Evolutionary conservation across 2,113 vertebrate genomes (phyloP).

Genomic region (Piprites chloris): DNA sequence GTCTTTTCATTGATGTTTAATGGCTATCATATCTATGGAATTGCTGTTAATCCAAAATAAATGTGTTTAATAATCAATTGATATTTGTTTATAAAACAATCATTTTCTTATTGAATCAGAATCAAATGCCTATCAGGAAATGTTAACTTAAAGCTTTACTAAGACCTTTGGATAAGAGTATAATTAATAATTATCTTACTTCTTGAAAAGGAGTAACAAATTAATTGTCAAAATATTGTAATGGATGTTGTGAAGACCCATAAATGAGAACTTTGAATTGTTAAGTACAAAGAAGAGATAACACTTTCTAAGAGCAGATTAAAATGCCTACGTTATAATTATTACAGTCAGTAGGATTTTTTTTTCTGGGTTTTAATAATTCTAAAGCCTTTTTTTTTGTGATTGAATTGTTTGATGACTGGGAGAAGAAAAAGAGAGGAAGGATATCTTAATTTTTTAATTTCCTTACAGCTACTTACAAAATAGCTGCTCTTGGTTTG

Average conservation of each 20-base stretch:
- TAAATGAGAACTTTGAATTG: conserved; percentile 16
- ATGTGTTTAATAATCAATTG: conserved; percentile 78
- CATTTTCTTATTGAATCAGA: conserved; percentile 71
- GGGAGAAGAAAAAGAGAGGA: not conserved
- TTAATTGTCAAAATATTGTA: conserved; percentile 52
- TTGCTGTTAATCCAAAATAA: conserved; percentile 73
- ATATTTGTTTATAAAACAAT: conserved; percentile 66
- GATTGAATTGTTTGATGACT: not conserved
- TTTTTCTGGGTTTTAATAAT: conserved; percentile 6
- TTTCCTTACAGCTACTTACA: not conserved
- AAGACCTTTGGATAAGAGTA: not conserved
- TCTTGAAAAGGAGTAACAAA: conserved; percentile 32
- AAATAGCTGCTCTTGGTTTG: not conserved
- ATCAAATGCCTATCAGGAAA: conserved; percentile 43
- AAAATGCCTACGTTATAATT: conserved; percentile 4
- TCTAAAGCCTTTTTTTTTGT: not conserved
- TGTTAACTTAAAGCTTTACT: conserved; percentile 19
- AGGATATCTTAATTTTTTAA: not conserved
- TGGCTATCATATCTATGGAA: conserved; percentile 65
- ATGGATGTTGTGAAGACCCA: not conserved
- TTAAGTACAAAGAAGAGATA: conserved; percentile 1
- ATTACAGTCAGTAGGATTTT: not conserved
- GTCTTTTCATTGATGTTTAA: conserved; percentile 68
- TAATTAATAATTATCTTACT: conserved; percentile 50
- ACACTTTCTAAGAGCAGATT: conserved; percentile 1